Percentiles rank a stretch among this genome's conserved stretches.
Conservation (phyloP, 2,888 invertebrate genomes). For the Calameuta idolon region DNA sequence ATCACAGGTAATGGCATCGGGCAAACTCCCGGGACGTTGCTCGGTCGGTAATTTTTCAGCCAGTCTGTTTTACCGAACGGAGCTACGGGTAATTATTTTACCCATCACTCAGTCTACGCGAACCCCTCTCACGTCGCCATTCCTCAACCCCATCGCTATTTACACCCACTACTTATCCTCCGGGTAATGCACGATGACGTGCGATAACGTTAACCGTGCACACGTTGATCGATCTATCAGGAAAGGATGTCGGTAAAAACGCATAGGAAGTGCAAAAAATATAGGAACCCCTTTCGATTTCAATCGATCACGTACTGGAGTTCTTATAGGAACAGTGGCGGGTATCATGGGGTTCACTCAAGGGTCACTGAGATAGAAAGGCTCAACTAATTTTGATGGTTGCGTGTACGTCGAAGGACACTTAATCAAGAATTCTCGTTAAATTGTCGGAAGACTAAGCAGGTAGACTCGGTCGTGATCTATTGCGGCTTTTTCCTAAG, state of each 20-base stretch:
- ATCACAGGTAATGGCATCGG: constrained; percentile 29
- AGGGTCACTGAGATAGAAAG: not conserved
- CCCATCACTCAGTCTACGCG: constrained; percentile 27
- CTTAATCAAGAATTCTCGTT: not conserved
- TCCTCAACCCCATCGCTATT: not conserved
- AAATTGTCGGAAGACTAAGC: not conserved
- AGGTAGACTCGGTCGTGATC: too few species aligned
- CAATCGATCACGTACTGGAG: not conserved
- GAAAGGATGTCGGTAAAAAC: not conserved
- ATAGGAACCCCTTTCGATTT: not conserved
- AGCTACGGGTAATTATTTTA: constrained; percentile 29
- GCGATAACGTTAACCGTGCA: not conserved
- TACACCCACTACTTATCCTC: not conserved
- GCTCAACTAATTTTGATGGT: not conserved
- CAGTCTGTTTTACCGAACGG: constrained; percentile 18
- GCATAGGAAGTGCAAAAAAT: not conserved
- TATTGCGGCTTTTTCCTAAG: too few species aligned
- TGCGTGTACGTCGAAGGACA: not conserved
- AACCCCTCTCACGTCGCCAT: not conserved
- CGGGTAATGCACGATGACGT: not conserved
- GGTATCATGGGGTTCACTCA: not conserved
- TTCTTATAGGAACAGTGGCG: not conserved
- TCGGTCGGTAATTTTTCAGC: constrained; percentile 15
- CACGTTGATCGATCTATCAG: not conserved
- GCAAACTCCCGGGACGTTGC: constrained; percentile 1